These are phyloP conservation scores for Nebria salina DNA, from an alignment of 2,888 invertebrate genomes.

Conservation along the genomic window DNA sequence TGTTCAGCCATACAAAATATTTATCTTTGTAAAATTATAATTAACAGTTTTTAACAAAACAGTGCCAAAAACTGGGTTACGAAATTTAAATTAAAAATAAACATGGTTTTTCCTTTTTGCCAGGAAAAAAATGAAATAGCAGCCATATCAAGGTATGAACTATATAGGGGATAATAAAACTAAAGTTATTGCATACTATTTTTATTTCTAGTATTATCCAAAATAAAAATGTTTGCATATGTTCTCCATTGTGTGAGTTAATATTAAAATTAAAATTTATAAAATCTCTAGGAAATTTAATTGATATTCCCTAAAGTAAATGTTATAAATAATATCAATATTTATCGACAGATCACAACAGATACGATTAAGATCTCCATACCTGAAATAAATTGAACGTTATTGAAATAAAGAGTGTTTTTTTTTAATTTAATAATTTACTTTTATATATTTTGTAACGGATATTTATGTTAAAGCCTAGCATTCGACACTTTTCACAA, in stretches of 20 bases:
- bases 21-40: conserved; percentile 1
- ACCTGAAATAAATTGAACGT: too few species aligned
- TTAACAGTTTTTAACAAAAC: background rate
- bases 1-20: background rate
- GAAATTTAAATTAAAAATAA: conserved; percentile 1
- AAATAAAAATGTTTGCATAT: background rate
- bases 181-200: background rate
- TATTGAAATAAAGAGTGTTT: too few species aligned
- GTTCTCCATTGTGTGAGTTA: background rate
- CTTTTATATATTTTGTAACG: too few species aligned
- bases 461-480: too few species aligned
- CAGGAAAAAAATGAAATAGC: background rate
- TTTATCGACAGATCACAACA: too few species aligned
- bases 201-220: background rate
- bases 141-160: background rate
- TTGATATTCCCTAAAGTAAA: too few species aligned
- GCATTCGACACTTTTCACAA: too few species aligned
- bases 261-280: too few species aligned
- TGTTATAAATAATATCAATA: too few species aligned
- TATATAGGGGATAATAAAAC: background rate
- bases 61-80: background rate
- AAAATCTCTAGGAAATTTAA: too few species aligned
- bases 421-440: too few species aligned
- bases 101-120: background rate
- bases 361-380: too few species aligned